phyloP scores from a whole-genome alignment of 2,797 vertebrate species.

The Eulemur mongoz region DNA sequence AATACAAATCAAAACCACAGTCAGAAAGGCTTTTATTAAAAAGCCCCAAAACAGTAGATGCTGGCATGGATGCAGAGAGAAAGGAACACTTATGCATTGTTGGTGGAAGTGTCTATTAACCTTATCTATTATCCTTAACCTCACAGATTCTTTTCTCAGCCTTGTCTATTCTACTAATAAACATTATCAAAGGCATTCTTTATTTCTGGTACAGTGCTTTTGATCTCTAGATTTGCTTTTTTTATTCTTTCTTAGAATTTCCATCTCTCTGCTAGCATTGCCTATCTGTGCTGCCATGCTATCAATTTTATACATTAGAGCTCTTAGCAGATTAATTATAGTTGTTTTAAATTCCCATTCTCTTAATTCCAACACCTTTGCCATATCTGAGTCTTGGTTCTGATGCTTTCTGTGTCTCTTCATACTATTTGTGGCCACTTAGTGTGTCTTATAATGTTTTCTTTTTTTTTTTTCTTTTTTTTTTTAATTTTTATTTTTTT shows the following conservation, averaged over 20 bases:
- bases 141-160: background rate
- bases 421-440: background rate
- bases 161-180: background rate
- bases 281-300: background rate
- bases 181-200: background rate
- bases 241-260: background rate
- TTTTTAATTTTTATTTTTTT: too few relatives aligned
- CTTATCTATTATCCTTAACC: background rate
- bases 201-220: background rate
- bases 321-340: background rate
- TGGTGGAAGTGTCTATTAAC: background rate
- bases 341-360: background rate
- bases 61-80: too few relatives aligned
- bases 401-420: background rate
- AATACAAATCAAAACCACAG: too few relatives aligned
- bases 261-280: background rate
- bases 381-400: background rate
- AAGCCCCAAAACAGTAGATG: too few relatives aligned
- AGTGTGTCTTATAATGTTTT: background rate
- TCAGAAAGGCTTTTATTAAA: too few relatives aligned
- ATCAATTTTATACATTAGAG: background rate
- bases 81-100: too few relatives aligned
- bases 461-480: too few relatives aligned
- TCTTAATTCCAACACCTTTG: background rate
- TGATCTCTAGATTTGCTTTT: background rate